A percentile compares a stretch with the other conserved stretches of the same genome.
phyloP scores from a whole-genome alignment of 1,140 invertebrate genomes.

The Nylanderia fulva region DNA sequence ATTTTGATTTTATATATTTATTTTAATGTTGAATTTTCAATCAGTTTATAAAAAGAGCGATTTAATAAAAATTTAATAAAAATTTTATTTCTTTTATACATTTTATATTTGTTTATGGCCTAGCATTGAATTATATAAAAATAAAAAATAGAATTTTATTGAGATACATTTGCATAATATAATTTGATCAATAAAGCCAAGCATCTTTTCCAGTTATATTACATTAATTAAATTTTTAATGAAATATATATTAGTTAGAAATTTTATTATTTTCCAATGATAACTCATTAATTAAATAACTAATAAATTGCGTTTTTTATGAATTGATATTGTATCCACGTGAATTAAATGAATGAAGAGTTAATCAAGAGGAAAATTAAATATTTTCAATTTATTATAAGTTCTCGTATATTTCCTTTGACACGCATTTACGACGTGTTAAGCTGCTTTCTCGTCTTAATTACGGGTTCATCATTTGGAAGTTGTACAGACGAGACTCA shows the following conservation, averaged over 20 bases:
- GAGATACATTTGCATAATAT: not conserved
- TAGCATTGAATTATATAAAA: not conserved
- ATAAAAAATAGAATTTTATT: conserved; percentile 26
- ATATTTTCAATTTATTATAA: not conserved
- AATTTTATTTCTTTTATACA: not conserved
- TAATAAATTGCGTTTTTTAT: not conserved
- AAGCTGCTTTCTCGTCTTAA: not conserved
- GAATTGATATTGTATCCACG: not conserved
- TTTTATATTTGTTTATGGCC: too few species aligned
- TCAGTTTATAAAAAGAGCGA: not conserved
- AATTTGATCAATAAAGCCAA: not conserved
- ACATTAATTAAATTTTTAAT: not conserved
- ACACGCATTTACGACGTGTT: not conserved
- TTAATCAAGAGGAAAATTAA: not conserved
- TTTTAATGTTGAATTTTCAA: not conserved
- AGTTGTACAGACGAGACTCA: conserved; percentile 58
- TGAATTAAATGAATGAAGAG: not conserved
- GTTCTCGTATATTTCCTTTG: not conserved
- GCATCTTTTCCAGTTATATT: not conserved
- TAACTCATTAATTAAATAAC: not conserved
- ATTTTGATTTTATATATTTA: not conserved
- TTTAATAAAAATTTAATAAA: not conserved
- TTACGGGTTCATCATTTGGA: not conserved
- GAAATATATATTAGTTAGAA: not conserved
- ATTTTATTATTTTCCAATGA: not conserved